Percentiles rank a stretch among this genome's conserved stretches.
These are phyloP conservation scores for Gambusia affinis DNA, from an alignment of 2,113 vertebrate genomes.

Conservation along the genomic window DNA sequence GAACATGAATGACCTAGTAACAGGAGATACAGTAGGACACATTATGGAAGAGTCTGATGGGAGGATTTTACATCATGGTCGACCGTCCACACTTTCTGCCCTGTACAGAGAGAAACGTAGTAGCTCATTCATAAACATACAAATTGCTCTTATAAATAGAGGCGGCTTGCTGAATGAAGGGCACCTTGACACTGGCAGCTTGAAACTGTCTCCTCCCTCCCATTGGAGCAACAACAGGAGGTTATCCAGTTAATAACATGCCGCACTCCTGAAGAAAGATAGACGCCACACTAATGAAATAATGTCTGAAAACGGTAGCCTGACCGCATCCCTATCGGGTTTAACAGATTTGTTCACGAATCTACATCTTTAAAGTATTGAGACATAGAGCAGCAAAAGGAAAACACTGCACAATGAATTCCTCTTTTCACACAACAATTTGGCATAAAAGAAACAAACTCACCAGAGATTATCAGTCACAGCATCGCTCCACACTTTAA, in stretches of 20 bases:
- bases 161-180: neutral
- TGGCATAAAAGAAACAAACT: constrained; percentile 20
- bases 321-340: constrained; percentile 49
- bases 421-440: neutral
- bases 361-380: neutral
- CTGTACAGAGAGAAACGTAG: constrained; percentile 30
- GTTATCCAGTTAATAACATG: constrained; percentile 44
- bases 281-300: constrained; percentile 10
- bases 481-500: constrained; percentile 41
- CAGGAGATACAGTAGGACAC: neutral
- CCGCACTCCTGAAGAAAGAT: constrained; percentile 40
- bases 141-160: neutral
- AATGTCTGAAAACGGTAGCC: constrained; percentile 29
- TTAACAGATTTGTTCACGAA: constrained; percentile 1
- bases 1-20: neutral
- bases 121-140: neutral
- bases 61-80: constrained; percentile 16
- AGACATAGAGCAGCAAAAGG: neutral
- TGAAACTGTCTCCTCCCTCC: constrained; percentile 11
- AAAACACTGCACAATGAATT: too few species aligned
- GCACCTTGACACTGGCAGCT: constrained; percentile 47
- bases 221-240: constrained; percentile 57
- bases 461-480: constrained; percentile 73
- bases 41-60: constrained; percentile 5
- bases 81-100: constrained; percentile 56